phyloP scores from a whole-genome alignment of 2,113 vertebrate species.

The Illadopsis cleaveri region DNA sequence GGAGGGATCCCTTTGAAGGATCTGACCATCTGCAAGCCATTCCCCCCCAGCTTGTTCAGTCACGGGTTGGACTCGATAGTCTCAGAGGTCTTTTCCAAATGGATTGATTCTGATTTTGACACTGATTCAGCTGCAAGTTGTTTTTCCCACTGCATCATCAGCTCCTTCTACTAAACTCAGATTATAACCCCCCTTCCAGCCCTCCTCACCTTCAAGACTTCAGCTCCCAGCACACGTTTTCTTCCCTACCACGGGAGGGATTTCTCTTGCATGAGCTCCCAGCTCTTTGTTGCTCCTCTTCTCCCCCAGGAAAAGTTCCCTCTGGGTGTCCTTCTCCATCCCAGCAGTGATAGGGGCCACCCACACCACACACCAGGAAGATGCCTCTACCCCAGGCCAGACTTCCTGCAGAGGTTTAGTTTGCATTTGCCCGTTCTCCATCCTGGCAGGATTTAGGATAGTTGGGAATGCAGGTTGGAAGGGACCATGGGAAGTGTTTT shows the following conservation, averaged over 20 bases:
- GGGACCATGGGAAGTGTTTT: background rate
- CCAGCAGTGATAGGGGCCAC: background rate
- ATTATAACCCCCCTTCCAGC: background rate
- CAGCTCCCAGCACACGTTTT: background rate
- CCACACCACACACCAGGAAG: background rate
- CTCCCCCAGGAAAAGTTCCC: background rate
- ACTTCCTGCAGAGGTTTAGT: background rate
- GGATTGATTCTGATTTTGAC: background rate
- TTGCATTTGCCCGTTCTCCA: background rate
- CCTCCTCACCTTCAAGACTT: background rate
- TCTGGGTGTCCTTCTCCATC: background rate
- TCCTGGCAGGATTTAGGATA: background rate
- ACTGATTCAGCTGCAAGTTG: background rate
- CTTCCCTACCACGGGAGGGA: background rate
- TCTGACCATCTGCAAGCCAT: background rate
- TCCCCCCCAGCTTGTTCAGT: rapidly evolving
- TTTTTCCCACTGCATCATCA: background rate
- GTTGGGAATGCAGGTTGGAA: background rate
- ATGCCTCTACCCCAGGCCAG: background rate
- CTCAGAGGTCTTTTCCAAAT: background rate
- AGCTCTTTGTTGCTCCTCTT: background rate
- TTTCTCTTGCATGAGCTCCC: background rate
- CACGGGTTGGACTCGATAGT: background rate
- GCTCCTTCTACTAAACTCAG: background rate
- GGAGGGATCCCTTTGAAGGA: background rate